A percentile compares a stretch with the other conserved stretches of the same genome.
phyloP scores from a whole-genome alignment of 1,140 invertebrate species.

The Atta texana region DNA sequence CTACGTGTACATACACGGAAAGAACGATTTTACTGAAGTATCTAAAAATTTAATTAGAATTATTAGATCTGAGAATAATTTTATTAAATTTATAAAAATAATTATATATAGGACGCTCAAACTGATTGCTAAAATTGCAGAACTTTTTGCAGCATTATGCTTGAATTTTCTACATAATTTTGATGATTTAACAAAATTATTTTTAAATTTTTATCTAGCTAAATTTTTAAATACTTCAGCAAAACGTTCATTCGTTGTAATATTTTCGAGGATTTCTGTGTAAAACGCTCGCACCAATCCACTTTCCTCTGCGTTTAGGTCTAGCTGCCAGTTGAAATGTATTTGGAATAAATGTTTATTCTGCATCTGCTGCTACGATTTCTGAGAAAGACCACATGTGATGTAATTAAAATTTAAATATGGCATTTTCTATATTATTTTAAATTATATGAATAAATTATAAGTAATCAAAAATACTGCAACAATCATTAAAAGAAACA shows the following conservation, averaged over 20 bases:
- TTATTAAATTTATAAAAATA: too few relatives aligned
- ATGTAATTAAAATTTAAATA: conserved; percentile 36
- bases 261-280: conserved; percentile 55
- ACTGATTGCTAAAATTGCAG: too few relatives aligned
- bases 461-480: not conserved
- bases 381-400: conserved; percentile 18
- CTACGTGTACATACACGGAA: too few relatives aligned
- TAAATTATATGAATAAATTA: not conserved
- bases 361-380: conserved; percentile 35
- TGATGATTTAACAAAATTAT: too few relatives aligned
- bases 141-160: too few relatives aligned
- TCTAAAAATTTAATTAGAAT: too few relatives aligned
- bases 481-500: conserved; percentile 6
- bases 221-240: too few relatives aligned
- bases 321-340: conserved; percentile 50
- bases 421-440: conserved; percentile 5
- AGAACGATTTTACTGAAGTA: too few relatives aligned
- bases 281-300: conserved; percentile 43
- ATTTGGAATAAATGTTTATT: conserved; percentile 63
- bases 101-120: too few relatives aligned
- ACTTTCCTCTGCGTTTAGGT: conserved; percentile 38
- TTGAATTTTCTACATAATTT: too few relatives aligned
- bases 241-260: not conserved
- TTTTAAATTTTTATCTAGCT: too few relatives aligned
- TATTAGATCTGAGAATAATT: too few relatives aligned